These are phyloP conservation scores for Petaurus breviceps DNA, from an alignment of 2,113 vertebrate species.

Conservation along the genomic window DNA sequence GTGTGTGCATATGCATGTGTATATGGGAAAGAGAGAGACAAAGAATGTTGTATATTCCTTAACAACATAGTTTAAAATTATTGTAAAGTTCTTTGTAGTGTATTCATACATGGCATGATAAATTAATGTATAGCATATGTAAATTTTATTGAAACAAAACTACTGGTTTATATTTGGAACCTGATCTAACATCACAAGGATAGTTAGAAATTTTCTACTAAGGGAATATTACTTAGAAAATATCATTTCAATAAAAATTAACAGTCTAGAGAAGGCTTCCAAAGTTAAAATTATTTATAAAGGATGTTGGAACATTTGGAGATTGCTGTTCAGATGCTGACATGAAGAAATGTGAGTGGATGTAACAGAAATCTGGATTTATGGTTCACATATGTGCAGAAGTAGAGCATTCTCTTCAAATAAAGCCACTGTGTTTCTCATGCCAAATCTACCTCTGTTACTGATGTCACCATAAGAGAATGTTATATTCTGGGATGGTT, in stretches of 20 bases:
- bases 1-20: too few relatives aligned
- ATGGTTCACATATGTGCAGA: slow-evolving; percentile 77
- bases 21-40: too few relatives aligned
- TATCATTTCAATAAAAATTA: slow-evolving; percentile 73
- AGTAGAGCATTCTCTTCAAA: slow-evolving; percentile 78
- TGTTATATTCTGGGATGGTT: slow-evolving; percentile 57
- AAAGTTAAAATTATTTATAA: slow-evolving; percentile 76
- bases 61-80: not conserved
- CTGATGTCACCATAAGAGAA: slow-evolving; percentile 66
- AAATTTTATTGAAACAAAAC: slow-evolving; percentile 36
- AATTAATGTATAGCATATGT: not conserved
- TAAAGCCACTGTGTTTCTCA: slow-evolving; percentile 65
- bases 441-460: slow-evolving; percentile 70
- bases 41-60: too few relatives aligned
- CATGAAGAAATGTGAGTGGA: slow-evolving; percentile 73
- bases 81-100: not conserved
- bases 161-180: slow-evolving; percentile 50
- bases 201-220: slow-evolving; percentile 51
- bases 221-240: slow-evolving; percentile 43
- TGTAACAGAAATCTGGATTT: slow-evolving; percentile 78
- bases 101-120: not conserved
- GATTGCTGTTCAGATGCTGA: slow-evolving; percentile 77
- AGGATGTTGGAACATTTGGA: slow-evolving; percentile 78
- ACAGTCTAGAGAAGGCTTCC: slow-evolving; percentile 69
- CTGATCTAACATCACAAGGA: slow-evolving; percentile 44